Evolutionary conservation across 2,888 invertebrate genomes (phyloP), one percentile per base, ranked within the genome.

Genomic region (Chironomus tentans): DNA sequence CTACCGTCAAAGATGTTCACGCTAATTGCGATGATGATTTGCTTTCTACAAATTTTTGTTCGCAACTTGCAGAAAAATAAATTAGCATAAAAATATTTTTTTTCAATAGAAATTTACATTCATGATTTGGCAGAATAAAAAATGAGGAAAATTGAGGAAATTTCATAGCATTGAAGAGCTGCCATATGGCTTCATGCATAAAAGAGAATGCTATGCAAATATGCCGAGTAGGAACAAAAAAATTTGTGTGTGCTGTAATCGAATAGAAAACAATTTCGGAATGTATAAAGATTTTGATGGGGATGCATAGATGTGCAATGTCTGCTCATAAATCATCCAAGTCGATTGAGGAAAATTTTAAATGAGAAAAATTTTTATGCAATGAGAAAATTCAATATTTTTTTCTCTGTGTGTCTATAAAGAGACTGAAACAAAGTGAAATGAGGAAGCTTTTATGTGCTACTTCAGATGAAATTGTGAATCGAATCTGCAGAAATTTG

Each of bases 261-360:
- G 38, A 38, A 38, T 38, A 38, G 38, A 38, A 38, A 10, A 7
- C 10, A 2, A 10, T 28, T 28, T 28, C 5, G 3, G 28, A 28
- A 28, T 28, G 28, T 28, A 28, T 28, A 28, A 28, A 28, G 5
- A 28, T 28, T 28, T 28, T 38, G 28, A 6, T 28, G 28, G 10
- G 38, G 38, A 38, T 10, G 38, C 38, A 38, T 38, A 38, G 38
- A 38, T 56, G 56, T 71, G 50, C 71, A 71, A 50, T 24, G 21
- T 56, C 48, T 48, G 50, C 50, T 50, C 56, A 71, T 71, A 71
- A 71, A 71, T 71, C 71, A 56, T 56, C 56, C 15, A 56, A 50
- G n/a, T 50, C 50, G 50, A 56, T n/a, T 50, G n/a, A 50, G 50
- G 50, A n/a, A 28, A 28, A 28, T 28, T 28, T 28, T 28, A 28